Conservation (phyloP, 2,888 invertebrate species). For the Campoplex capitator region DNA sequence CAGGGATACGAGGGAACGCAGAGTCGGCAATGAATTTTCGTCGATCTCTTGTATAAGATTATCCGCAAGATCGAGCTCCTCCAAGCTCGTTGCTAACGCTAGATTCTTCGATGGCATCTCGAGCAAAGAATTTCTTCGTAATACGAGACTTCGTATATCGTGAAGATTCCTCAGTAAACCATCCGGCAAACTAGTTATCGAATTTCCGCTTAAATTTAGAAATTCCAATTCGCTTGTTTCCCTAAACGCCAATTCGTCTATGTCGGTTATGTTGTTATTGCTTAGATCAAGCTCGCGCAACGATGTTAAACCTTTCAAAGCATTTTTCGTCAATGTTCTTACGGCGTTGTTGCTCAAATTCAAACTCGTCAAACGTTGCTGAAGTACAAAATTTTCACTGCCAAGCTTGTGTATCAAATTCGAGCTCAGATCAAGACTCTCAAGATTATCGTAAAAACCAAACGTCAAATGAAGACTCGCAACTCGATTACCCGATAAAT, state of each 20-base stretch:
- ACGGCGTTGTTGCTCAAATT: slow-evolving; percentile 92
- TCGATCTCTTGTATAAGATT: slow-evolving; percentile 92
- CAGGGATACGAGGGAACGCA: slow-evolving; percentile 90
- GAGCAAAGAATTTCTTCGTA: slow-evolving; percentile 92
- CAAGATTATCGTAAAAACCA: slow-evolving; percentile 92
- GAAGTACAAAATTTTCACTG: slow-evolving; percentile 92
- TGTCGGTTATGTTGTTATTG: slow-evolving; percentile 90
- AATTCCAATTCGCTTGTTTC: slow-evolving; percentile 91
- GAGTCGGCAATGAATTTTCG: slow-evolving; percentile 90
- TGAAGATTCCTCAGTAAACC: slow-evolving; percentile 90
- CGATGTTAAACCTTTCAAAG: slow-evolving; percentile 90
- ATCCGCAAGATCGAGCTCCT: slow-evolving; percentile 90
- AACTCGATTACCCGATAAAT: slow-evolving; percentile 94
- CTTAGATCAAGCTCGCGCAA: slow-evolving; percentile 90
- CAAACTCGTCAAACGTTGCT: slow-evolving; percentile 90
- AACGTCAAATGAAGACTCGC: slow-evolving; percentile 91
- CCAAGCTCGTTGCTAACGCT: slow-evolving; percentile 88
- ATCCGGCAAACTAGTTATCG: slow-evolving; percentile 90
- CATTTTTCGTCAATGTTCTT: slow-evolving; percentile 90
- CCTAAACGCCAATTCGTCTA: slow-evolving; percentile 91
- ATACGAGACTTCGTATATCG: slow-evolving; percentile 89
- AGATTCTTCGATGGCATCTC: slow-evolving; percentile 91
- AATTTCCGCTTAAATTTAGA: slow-evolving; percentile 91
- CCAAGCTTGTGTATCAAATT: slow-evolving; percentile 93
- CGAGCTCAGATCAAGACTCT: slow-evolving; percentile 92